phyloP scores from a whole-genome alignment of 1,140 invertebrate genomes.

The Galendromus occidentalis region DNA sequence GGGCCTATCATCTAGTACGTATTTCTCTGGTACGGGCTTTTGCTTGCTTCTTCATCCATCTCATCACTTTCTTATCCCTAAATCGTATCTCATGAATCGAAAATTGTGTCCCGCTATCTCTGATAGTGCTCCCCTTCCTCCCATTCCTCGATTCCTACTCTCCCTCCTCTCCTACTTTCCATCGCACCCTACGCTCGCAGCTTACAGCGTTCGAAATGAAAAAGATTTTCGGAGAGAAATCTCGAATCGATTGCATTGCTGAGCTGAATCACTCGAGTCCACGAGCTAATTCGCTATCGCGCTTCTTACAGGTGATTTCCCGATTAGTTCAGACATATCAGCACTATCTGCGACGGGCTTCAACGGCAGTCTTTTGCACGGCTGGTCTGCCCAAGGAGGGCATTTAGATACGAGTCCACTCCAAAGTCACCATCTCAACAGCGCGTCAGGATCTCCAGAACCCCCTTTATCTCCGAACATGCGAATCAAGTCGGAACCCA shows the following conservation, averaged over 20 bases:
- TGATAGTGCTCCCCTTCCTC: no score
- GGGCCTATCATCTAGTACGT: conserved; percentile 6
- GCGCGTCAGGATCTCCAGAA: conserved; percentile 9
- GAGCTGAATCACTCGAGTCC: no score
- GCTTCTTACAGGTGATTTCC: not conserved
- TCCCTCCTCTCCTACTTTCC: no score
- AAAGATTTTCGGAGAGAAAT: no score
- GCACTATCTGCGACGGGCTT: conserved; percentile 1
- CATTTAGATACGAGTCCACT: conserved; percentile 4
- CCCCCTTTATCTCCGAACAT: conserved; percentile 1
- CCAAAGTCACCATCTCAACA: conserved; percentile 5
- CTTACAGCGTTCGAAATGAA: not conserved
- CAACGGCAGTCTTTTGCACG: conserved; percentile 9
- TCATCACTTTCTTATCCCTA: no score
- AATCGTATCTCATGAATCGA: no score
- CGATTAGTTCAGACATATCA: conserved; percentile 10
- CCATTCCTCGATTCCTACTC: no score
- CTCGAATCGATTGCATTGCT: no score
- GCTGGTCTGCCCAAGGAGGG: conserved; percentile 3
- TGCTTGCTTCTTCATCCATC: no score
- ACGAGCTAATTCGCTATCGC: not conserved
- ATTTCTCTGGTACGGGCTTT: conserved; percentile 3
- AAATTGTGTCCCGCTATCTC: no score
- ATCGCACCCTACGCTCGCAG: not conserved
- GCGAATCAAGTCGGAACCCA: conserved; percentile 8